Percentiles rank a stretch among this genome's conserved stretches.
Evolutionary conservation across 2,113 vertebrate genomes (phyloP).

Genomic region (Grantiella picta): DNA sequence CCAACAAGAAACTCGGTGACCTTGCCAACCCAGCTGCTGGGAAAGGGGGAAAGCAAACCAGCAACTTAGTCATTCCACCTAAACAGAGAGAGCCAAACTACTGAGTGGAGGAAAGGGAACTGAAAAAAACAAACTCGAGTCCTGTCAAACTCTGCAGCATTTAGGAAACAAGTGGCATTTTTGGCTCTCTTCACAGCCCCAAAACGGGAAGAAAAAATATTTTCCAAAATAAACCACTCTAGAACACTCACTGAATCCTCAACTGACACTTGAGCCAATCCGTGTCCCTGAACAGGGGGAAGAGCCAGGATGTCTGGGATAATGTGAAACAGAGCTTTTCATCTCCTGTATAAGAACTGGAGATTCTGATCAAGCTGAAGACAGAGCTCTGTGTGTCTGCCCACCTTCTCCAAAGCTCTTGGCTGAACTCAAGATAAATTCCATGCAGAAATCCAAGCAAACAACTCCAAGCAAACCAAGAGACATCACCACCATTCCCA

Average conservation of each 20-base stretch:
- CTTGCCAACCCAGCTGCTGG: neutral
- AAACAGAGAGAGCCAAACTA: neutral
- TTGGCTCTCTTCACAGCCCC: neutral
- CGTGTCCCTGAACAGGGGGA: fast-evolving
- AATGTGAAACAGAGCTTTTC: neutral
- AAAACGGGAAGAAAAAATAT: neutral
- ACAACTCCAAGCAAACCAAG: neutral
- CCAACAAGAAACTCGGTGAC: neutral
- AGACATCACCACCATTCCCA: fast-evolving
- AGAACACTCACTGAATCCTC: neutral
- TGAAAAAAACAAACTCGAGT: neutral
- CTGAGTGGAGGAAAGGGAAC: neutral
- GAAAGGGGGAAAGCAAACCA: neutral
- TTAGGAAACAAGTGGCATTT: neutral
- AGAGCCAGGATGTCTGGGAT: neutral
- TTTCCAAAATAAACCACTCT: neutral
- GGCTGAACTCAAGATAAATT: fast-evolving
- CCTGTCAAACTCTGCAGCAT: neutral
- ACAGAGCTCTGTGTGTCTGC: neutral
- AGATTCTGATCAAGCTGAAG: neutral
- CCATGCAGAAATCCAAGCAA: neutral
- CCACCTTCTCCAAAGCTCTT: neutral
- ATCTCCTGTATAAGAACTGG: neutral
- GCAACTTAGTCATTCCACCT: neutral
- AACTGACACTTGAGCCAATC: neutral